phyloP scores from a whole-genome alignment of 2,888 invertebrate genomes.

The Caenorhabditis afra region DNA sequence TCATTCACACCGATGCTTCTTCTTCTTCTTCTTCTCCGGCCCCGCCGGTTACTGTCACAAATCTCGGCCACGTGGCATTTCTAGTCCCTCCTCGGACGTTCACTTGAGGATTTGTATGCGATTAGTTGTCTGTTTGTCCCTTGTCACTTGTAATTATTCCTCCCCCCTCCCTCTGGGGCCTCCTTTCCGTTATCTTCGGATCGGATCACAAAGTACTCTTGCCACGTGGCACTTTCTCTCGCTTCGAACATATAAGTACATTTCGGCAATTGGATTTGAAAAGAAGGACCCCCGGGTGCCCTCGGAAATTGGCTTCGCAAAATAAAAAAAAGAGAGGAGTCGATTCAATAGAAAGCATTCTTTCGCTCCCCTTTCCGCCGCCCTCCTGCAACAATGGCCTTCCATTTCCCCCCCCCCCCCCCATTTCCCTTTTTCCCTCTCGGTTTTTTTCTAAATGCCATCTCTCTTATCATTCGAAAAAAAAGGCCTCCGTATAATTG shows the following conservation, averaged over 20 bases:
- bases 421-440: not conserved
- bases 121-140: too few relatives aligned
- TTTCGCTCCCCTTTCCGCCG: conserved; percentile 5
- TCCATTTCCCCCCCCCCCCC: conserved; percentile 13
- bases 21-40: too few relatives aligned
- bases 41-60: too few relatives aligned
- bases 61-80: too few relatives aligned
- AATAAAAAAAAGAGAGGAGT: conserved; percentile 22
- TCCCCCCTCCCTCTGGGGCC: not conserved
- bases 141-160: conserved; percentile 8
- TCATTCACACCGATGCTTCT: not conserved
- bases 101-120: too few relatives aligned
- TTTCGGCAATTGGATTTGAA: conserved; percentile 14
- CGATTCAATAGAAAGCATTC: conserved; percentile 39
- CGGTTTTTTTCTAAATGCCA: not conserved
- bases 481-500: conserved; percentile 4
- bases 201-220: conserved; percentile 2
- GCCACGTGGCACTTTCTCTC: not conserved
- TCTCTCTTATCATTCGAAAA: conserved; percentile 20
- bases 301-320: not conserved
- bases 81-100: too few relatives aligned
- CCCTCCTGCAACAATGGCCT: conserved; percentile 4
- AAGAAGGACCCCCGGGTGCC: conserved; percentile 8
- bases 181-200: conserved; percentile 9
- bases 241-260: not conserved